Conservation (phyloP, 2,113 vertebrate species). For the Psilopsiagon aymara region DNA sequence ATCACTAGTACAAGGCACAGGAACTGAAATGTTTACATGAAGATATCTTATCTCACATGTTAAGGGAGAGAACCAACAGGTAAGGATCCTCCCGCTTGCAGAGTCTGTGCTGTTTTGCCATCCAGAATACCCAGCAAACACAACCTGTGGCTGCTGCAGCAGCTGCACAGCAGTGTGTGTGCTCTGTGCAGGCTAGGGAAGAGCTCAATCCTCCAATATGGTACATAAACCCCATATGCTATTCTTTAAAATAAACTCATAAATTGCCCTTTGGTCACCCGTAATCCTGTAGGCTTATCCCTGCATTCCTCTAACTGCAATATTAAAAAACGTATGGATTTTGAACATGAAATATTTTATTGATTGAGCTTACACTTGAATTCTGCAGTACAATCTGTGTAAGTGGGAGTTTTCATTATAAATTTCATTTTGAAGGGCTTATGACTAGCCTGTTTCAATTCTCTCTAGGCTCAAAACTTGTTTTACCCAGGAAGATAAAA, state of each 20-base stretch:
- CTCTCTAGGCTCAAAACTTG: slow-evolving; percentile 21
- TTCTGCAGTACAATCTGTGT: neutral
- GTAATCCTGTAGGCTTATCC: neutral
- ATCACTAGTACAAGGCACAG: neutral
- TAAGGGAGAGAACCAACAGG: neutral
- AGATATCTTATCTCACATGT: neutral
- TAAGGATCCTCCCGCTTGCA: neutral
- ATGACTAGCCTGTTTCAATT: slow-evolving; percentile 38
- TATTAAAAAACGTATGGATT: neutral
- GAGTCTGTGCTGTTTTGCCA: neutral
- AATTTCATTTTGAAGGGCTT: slow-evolving; percentile 51
- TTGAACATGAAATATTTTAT: neutral
- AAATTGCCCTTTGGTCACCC: neutral
- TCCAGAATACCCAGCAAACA: neutral
- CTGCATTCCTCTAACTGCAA: neutral
- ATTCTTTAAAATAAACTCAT: neutral
- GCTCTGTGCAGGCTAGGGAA: neutral
- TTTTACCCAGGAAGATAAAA: slow-evolving; percentile 8
- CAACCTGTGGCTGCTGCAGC: neutral
- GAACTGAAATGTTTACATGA: neutral
- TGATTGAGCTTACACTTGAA: neutral
- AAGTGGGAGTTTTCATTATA: slow-evolving; percentile 54
- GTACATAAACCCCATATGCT: neutral
- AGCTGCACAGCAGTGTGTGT: neutral
- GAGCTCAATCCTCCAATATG: neutral